A percentile compares a stretch with the other conserved stretches of the same genome.
Conservation (phyloP, 1,140 invertebrate genomes). For the Drosophila arawakana region DNA sequence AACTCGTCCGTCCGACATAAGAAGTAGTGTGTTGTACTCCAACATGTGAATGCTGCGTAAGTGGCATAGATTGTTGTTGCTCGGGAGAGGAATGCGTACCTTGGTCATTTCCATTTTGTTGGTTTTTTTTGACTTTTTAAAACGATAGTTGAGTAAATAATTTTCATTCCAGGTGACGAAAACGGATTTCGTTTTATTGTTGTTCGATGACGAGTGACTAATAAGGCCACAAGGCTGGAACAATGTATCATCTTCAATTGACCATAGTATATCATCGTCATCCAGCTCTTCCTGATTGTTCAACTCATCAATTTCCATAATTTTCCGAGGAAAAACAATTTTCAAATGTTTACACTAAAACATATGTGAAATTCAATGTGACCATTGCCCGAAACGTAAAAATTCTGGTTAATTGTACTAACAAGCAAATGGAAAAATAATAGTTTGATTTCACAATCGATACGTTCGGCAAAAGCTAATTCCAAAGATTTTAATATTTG, state of each 20-base stretch:
- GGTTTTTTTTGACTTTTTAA: conserved; percentile 57
- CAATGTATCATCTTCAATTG: conserved; percentile 70
- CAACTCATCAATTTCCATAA: conserved; percentile 22
- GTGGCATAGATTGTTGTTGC: conserved; percentile 1
- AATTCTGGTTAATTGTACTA: neutral
- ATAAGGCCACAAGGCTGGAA: conserved; percentile 69
- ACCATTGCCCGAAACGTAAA: conserved; percentile 4
- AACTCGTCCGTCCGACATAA: conserved; percentile 69
- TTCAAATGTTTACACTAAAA: conserved; percentile 27
- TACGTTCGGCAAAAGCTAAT: too few relatives aligned
- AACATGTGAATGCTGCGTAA: conserved; percentile 60
- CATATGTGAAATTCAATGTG: conserved; percentile 9
- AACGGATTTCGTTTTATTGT: conserved; percentile 59
- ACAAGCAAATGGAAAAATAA: too few relatives aligned
- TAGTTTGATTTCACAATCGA: too few relatives aligned
- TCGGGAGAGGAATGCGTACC: conserved; percentile 63
- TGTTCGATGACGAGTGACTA: conserved; percentile 49
- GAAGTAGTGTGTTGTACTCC: conserved; percentile 68
- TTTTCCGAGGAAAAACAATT: conserved; percentile 2
- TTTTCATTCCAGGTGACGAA: conserved; percentile 78
- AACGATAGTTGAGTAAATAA: conserved; percentile 72
- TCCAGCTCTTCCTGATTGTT: conserved; percentile 3
- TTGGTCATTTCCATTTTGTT: conserved; percentile 60
- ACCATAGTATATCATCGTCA: conserved; percentile 55
- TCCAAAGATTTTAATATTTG: too few relatives aligned